phyloP scores from a whole-genome alignment of 2,888 invertebrate species.

The Metellina segmentata region DNA sequence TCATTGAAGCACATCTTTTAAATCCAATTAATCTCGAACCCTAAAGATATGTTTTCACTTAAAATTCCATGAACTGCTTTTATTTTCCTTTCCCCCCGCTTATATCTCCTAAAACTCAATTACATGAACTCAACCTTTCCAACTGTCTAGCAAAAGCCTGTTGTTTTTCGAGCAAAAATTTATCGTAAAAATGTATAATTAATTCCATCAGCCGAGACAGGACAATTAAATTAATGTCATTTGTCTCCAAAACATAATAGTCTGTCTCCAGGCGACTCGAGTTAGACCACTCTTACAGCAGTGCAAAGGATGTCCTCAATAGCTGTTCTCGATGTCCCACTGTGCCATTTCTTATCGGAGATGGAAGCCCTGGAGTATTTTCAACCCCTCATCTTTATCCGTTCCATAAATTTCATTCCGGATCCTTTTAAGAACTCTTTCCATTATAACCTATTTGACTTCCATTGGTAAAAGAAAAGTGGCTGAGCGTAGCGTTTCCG shows the following conservation, averaged over 20 bases:
- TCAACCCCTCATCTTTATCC: not conserved
- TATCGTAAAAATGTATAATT: not conserved
- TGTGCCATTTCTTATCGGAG: not conserved
- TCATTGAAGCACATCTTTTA: too few relatives aligned
- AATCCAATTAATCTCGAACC: too few relatives aligned
- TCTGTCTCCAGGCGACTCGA: not conserved
- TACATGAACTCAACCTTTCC: not conserved
- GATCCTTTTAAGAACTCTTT: not conserved
- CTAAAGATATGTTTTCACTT: too few relatives aligned
- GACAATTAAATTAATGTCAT: not conserved
- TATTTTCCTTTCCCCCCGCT: not conserved
- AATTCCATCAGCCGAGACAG: not conserved
- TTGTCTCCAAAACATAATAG: not conserved
- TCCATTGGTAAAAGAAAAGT: not conserved
- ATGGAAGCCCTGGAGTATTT: not conserved
- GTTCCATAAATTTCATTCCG: not conserved
- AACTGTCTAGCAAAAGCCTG: not conserved
- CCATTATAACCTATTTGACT: conserved; percentile 1
- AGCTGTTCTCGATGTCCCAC: too few relatives aligned
- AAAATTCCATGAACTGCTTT: not conserved
- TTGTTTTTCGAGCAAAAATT: not conserved
- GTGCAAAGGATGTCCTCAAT: too few relatives aligned
- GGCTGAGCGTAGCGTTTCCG: too few relatives aligned
- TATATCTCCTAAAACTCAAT: not conserved
- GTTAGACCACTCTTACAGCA: not conserved